Evolutionary conservation across 2,888 invertebrate species (phyloP), one percentile per base, ranked within the genome.

Genomic region (Blastobasis lacticolella): DNA sequence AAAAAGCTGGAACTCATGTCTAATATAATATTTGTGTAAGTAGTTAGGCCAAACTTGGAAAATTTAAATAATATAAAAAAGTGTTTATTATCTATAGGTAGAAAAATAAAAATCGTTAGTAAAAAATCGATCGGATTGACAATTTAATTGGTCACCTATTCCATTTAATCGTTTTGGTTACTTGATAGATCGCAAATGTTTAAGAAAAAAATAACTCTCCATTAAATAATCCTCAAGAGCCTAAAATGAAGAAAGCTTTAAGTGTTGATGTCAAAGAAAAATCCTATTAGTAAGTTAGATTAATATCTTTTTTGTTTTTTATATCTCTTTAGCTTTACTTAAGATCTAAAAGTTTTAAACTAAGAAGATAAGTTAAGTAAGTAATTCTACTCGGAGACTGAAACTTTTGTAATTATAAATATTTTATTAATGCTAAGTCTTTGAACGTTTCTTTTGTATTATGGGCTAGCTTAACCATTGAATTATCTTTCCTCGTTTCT

Each of bases 211-310:
- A 23, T 23, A n/a, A n/a, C 23, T 23, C 23, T 23, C 23, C 23
- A 23, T 23, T 23, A 23, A 23, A 46, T 61, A 57, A 58, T 57
- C 50, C 60, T 10, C 67, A 65, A 56, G 59, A 77, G 78, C 78
- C 79, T 82, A 82, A 80, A 79, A 74, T 71, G 63, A 23, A 58
- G 54, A 71, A 79, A 86, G 86, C 85, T 86, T 86, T 86, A 86
- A 85, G 63, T 69, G 68, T 73, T 66, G 60, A 81, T 79, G 75
- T 84, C 85, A 86, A 85, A 86, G 85, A 83, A 67, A 71, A 63
- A 62, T 23, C 55, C 55, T 47, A 52, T 49, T 52, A 51, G 48
- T 55, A 50, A 50, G 48, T 57, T 54, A 57, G 46, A 51, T 56
- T 63, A 58, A 54, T 46, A 44, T 49, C 48, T 50, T 52, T 45